Evolutionary conservation across 53 echinoderm and acorn worm genomes (phyloP).

Genomic region (Arbacia lixula): DNA sequence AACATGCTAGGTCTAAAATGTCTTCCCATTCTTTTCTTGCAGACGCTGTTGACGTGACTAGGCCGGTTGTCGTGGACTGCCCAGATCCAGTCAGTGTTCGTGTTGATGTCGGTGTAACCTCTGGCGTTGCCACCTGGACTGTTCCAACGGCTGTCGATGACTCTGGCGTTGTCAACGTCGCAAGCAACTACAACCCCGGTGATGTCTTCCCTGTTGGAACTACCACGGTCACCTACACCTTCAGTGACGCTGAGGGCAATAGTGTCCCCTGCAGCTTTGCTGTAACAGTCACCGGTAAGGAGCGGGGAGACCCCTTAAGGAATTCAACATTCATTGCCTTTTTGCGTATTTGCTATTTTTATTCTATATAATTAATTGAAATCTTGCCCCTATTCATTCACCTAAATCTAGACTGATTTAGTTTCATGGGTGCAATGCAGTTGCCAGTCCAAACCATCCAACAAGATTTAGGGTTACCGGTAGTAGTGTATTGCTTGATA

Average conservation of each 20-base stretch:
- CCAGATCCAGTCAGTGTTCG: conserved; percentile 64
- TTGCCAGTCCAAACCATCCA: too few relatives aligned
- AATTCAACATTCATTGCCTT: too few relatives aligned
- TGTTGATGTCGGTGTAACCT: conserved; percentile 54
- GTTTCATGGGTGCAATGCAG: too few relatives aligned
- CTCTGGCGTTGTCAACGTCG: conserved; percentile 57
- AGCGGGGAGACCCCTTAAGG: too few relatives aligned
- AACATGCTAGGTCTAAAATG: too few relatives aligned
- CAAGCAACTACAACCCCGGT: conserved; percentile 50
- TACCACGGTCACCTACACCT: conserved; percentile 68
- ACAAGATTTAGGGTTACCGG: too few relatives aligned
- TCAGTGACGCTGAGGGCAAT: conserved; percentile 73
- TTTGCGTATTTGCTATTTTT: too few relatives aligned
- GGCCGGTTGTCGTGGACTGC: conserved; percentile 65
- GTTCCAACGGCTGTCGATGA: conserved; percentile 74
- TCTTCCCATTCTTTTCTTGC: background rate
- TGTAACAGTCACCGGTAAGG: conserved; percentile 58
- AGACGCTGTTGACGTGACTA: conserved; percentile 55
- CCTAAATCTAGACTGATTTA: too few relatives aligned
- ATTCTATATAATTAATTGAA: too few relatives aligned
- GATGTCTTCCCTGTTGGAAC: conserved; percentile 48
- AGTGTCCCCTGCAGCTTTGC: conserved; percentile 44
- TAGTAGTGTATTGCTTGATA: too few relatives aligned
- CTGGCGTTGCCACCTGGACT: conserved; percentile 51
- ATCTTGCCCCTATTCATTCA: too few relatives aligned